These are phyloP conservation scores for Alaudala cheleensis DNA, from an alignment of 2,113 vertebrate genomes.

Conservation along the genomic window DNA sequence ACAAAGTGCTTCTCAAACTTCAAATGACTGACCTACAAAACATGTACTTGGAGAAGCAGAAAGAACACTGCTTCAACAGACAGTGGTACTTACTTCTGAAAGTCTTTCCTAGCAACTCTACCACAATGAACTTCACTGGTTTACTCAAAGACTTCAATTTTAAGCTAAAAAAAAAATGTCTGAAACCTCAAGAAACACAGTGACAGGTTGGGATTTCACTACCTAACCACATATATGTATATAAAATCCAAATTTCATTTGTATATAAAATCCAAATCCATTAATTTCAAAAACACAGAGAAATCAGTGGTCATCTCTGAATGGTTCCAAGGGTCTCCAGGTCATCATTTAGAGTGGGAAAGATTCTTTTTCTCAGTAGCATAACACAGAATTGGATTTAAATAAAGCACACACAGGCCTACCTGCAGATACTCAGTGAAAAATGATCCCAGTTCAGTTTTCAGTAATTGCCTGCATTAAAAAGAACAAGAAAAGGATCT, in stretches of 20 bases:
- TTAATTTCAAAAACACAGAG: not conserved
- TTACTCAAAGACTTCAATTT: not conserved
- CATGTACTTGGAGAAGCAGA: not conserved
- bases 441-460: conserved; percentile 96
- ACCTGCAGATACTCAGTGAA: conserved; percentile 96
- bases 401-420: conserved; percentile 19
- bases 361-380: not conserved
- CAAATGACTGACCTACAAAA: not conserved
- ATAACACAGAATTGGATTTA: not conserved
- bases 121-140: not conserved
- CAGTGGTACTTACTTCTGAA: not conserved
- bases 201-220: not conserved
- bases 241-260: not conserved
- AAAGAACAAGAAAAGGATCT: conserved; percentile 1
- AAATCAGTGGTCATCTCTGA: not conserved
- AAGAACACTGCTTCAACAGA: not conserved
- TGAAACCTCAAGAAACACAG: not conserved
- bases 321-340: not conserved
- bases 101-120: not conserved
- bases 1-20: not conserved
- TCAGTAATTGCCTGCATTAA: conserved; percentile 86
- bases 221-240: not conserved
- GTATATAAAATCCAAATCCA: not conserved
- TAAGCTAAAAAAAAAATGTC: not conserved
- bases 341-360: not conserved